Percentiles rank a stretch among this genome's conserved stretches.
These are phyloP conservation scores for Scrobipalpa atriplicella DNA, from an alignment of 2,888 invertebrate genomes.

Conservation along the genomic window DNA sequence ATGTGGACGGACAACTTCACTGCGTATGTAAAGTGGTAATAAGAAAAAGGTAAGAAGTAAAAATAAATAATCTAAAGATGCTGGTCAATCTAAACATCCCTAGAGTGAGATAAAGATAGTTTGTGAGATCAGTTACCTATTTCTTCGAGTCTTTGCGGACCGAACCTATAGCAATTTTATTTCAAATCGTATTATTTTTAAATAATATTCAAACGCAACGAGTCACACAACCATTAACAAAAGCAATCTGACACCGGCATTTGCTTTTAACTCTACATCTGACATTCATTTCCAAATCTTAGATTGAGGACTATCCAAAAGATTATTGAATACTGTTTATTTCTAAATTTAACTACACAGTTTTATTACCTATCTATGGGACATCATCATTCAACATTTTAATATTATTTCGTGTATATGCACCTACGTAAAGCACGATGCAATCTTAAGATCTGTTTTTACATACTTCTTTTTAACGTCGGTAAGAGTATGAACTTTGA, in stretches of 20 bases:
- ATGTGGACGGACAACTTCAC: constrained; percentile 22
- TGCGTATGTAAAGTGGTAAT: constrained; percentile 8
- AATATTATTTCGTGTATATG: constrained; percentile 8
- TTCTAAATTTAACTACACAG: constrained; percentile 24
- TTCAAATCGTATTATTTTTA: neutral
- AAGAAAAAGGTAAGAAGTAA: constrained; percentile 5
- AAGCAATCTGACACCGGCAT: neutral
- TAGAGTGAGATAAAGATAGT: neutral
- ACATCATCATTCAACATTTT: neutral
- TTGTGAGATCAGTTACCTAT: neutral
- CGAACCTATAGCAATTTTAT: neutral
- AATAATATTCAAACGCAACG: neutral
- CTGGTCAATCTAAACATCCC: neutral
- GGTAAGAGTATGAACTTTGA: constrained; percentile 39
- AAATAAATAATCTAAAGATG: constrained; percentile 6
- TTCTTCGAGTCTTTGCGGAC: neutral
- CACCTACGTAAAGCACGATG: constrained; percentile 19
- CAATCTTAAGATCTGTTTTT: constrained; percentile 30
- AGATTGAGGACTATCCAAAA: neutral
- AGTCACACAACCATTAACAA: constrained; percentile 1
- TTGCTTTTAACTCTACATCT: constrained; percentile 5
- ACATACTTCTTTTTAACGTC: constrained; percentile 27
- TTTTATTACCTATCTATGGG: constrained; percentile 25
- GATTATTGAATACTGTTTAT: constrained; percentile 8
- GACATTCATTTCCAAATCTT: neutral